Evolutionary conservation across 2,113 vertebrate genomes (phyloP).

Genomic region (Echinops telfairi): DNA sequence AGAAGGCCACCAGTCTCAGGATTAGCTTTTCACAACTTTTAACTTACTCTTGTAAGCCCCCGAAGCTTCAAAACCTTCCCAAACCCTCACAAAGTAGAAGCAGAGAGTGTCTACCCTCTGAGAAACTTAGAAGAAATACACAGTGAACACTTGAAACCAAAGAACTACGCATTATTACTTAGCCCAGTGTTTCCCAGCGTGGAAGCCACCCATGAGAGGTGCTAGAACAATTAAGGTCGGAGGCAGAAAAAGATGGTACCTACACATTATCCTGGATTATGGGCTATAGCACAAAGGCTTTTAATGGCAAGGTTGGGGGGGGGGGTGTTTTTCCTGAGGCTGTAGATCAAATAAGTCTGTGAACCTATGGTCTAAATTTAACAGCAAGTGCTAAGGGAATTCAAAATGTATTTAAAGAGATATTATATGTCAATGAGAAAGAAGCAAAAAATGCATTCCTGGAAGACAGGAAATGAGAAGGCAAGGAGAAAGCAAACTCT

Average conservation of each 20-base stretch:
- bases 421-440: background rate
- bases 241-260: too few species aligned
- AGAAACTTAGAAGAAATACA: slow-evolving; percentile 36
- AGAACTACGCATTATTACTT: background rate
- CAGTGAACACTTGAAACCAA: slow-evolving; percentile 35
- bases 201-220: too few species aligned
- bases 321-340: too few species aligned
- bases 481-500: background rate
- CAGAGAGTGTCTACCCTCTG: background rate
- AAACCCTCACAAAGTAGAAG: background rate
- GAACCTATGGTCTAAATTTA: slow-evolving; percentile 7
- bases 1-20: background rate
- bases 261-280: too few species aligned
- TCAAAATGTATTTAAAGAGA: slow-evolving; percentile 52
- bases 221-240: too few species aligned
- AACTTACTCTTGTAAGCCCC: slow-evolving; percentile 29
- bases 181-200: too few species aligned
- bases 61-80: background rate
- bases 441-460: background rate
- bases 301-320: too few species aligned
- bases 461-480: slow-evolving; percentile 10
- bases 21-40: slow-evolving; percentile 45
- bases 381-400: background rate
- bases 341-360: too few species aligned
- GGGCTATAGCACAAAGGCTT: too few species aligned